Conservation (phyloP, 1,140 invertebrate genomes). For the Trichonephila clavata region DNA sequence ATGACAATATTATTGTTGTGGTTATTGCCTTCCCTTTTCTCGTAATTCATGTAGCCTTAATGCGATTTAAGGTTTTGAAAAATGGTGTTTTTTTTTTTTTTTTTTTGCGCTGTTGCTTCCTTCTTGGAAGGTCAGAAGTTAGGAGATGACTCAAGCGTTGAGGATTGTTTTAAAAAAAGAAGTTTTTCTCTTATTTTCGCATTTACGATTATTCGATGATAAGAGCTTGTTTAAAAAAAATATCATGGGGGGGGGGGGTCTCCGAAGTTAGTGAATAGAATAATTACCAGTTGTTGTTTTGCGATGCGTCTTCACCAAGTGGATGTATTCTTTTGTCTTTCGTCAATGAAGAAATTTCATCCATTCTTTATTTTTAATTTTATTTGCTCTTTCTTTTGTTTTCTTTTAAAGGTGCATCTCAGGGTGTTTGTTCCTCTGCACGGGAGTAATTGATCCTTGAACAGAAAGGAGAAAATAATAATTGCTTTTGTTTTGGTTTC, state of each 20-base stretch:
- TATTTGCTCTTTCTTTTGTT: neutral
- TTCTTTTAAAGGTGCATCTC: neutral
- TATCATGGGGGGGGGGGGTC: too few relatives aligned
- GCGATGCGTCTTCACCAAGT: neutral
- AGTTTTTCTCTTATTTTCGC: neutral
- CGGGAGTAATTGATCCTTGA: conserved; percentile 19
- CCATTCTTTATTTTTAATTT: neutral
- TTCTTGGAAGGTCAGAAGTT: neutral
- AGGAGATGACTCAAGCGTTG: neutral
- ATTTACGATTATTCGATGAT: neutral
- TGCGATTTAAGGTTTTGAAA: neutral
- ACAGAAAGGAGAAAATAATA: neutral
- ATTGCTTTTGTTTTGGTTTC: conserved; percentile 1
- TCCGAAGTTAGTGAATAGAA: neutral
- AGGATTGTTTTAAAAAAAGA: neutral
- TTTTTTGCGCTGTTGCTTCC: neutral
- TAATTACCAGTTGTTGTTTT: neutral
- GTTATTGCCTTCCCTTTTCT: conserved; percentile 7
- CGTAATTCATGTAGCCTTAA: neutral
- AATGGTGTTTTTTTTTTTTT: too few relatives aligned
- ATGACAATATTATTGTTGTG: conserved; percentile 47
- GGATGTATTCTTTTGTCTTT: neutral
- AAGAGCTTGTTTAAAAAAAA: neutral
- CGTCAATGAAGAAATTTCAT: neutral
- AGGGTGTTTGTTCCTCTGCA: conserved; percentile 18